Evolutionary conservation across 2,113 vertebrate genomes (phyloP).

Genomic region (Caloenas nicobarica): DNA sequence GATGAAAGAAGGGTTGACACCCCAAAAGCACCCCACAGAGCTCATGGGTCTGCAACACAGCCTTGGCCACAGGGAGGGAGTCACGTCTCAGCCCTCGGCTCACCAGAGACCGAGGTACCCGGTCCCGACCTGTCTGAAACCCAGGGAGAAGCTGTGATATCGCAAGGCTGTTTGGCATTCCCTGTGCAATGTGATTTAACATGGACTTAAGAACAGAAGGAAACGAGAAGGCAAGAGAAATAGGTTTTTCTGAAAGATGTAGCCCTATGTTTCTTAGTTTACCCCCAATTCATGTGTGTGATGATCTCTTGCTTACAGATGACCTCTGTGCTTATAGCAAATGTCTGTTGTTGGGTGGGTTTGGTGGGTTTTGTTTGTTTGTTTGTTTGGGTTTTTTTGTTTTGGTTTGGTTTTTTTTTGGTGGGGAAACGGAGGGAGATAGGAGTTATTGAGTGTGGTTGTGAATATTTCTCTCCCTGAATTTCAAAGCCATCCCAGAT

Average conservation of each 20-base stretch:
- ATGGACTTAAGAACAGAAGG: not conserved
- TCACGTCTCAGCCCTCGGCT: not conserved
- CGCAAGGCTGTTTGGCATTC: not conserved
- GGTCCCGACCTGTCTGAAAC: not conserved
- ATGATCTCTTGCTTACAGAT: not conserved
- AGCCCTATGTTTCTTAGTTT: not conserved
- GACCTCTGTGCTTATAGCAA: not conserved
- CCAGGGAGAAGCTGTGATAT: not conserved
- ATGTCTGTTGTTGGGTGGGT: no score
- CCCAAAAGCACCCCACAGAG: not conserved
- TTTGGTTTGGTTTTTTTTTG: not conserved
- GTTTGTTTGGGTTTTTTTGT: no score
- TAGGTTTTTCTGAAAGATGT: not conserved
- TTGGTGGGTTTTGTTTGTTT: no score
- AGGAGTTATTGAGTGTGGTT: fast-evolving
- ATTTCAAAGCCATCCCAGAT: not conserved
- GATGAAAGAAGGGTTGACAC: not conserved
- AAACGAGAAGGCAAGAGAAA: not conserved
- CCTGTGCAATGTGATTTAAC: not conserved
- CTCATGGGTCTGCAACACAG: not conserved
- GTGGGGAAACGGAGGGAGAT: not conserved
- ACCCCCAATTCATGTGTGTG: not conserved
- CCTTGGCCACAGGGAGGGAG: not conserved
- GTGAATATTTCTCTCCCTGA: not conserved
- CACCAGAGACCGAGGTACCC: fast-evolving